phyloP scores from a whole-genome alignment of 2,797 vertebrate species.

The Sebastes nivosus region DNA sequence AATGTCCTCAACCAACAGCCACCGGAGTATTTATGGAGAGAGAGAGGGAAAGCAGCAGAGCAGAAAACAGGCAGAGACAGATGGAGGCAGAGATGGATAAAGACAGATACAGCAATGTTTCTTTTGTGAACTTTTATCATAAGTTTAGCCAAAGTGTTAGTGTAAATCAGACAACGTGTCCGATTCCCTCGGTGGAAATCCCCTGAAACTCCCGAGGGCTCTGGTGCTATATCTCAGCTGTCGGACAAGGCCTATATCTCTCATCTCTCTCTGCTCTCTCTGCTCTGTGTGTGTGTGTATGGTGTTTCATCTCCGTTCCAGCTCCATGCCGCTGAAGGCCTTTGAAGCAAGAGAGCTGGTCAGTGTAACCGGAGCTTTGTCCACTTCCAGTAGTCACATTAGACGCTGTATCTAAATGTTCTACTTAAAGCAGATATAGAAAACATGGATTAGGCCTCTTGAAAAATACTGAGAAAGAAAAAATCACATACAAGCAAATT shows the following conservation, averaged over 20 bases:
- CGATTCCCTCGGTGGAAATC: constrained; percentile 78
- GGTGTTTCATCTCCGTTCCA: constrained; percentile 46
- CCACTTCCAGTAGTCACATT: constrained; percentile 60
- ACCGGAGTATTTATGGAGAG: constrained; percentile 3
- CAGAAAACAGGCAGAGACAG: constrained; percentile 46
- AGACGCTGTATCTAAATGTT: constrained; percentile 41
- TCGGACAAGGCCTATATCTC: constrained; percentile 67
- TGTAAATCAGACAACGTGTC: constrained; percentile 80
- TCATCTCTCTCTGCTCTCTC: constrained; percentile 45
- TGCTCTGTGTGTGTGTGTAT: constrained; percentile 11
- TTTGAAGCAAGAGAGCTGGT: constrained; percentile 72
- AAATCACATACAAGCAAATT: not conserved
- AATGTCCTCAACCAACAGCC: not conserved
- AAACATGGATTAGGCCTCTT: constrained; percentile 4
- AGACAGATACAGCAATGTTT: constrained; percentile 65
- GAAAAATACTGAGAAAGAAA: not conserved
- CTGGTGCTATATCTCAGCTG: constrained; percentile 77
- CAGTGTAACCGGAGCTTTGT: constrained; percentile 63
- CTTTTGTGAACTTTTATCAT: constrained; percentile 77
- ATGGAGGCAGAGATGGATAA: constrained; percentile 61
- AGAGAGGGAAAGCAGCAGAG: constrained; percentile 20
- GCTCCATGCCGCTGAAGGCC: constrained; percentile 34
- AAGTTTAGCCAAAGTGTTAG: constrained; percentile 82
- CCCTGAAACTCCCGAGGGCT: constrained; percentile 79
- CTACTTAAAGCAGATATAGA: constrained; percentile 27